Base-by-base conservation (phyloP, 2,888 invertebrate genomes). In the Stramonita haemastoma region DNA sequence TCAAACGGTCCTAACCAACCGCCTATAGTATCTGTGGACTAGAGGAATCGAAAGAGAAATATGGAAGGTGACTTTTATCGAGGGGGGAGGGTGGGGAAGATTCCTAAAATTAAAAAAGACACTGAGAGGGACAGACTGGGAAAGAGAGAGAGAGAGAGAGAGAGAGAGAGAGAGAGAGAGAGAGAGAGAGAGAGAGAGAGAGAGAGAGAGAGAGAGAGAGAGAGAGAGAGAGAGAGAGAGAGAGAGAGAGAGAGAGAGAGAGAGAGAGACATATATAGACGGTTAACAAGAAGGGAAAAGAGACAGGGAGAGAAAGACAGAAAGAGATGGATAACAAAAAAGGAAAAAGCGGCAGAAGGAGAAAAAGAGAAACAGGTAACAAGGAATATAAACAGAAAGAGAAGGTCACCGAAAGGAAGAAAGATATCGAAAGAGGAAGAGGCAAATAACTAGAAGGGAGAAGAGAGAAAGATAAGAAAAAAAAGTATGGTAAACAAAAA, bases 221-320 rank as follows among this genome's bases (percentile, higher is more conserved):
- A n/a, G n/a, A n/a, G n/a, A n/a, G n/a, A n/a, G n/a, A n/a, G n/a
- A n/a, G n/a, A n/a, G n/a, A n/a, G n/a, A n/a, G 66, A 17, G 66
- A 17, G 66, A 17, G 66, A 17, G 66, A 17, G 66, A 17, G 66
- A 17, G 66, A 17, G 66, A 66, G 66, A 66, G 66, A 66, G n/a
- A n/a, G n/a, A n/a, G n/a, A 60, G 5, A 60, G 60, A 60, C 0
- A 60, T 2, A 60, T 60, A 60, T 13, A 60, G 60, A 60, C 19
- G 60, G 6, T 19, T 13, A 60, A n/a, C 13, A n/a, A 29, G 77
- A 17, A 22, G 19, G 81, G 19, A 13, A 34, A 34, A n/a, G 17
- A 34, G 81, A 81, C 34, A 81, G 81, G 34, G 32, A 81, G 81
- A 84, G 32, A 84, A 46, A 84, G 46, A 46, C 46, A 56, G 46